A percentile compares a stretch with the other conserved stretches of the same genome.
Conservation (phyloP, 2,113 vertebrate species). For the Leptocoma aspasia region DNA sequence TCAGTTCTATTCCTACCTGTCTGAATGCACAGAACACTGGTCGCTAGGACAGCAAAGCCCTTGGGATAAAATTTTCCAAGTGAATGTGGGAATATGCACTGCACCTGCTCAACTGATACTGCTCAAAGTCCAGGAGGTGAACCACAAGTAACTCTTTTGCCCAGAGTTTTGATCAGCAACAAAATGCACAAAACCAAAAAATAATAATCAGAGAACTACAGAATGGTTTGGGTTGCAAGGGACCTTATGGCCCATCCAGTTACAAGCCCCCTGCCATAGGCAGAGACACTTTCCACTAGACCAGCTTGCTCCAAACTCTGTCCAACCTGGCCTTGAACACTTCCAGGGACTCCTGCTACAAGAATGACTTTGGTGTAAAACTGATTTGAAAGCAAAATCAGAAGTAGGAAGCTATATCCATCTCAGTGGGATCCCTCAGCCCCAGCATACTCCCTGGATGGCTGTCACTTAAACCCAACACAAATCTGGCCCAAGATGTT, state of each 20-base stretch:
- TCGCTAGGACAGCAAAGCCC: neutral
- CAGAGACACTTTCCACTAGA: neutral
- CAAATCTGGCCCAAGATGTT: neutral
- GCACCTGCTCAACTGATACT: neutral
- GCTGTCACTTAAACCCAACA: neutral
- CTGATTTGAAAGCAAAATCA: neutral
- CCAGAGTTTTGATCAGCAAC: neutral
- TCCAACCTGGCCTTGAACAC: neutral
- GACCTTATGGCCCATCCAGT: neutral
- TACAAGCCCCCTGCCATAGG: neutral
- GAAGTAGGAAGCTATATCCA: neutral
- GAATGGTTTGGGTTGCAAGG: neutral
- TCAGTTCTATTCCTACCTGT: neutral
- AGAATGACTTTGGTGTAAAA: neutral
- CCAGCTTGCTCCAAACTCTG: rapidly evolving
- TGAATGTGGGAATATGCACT: neutral
- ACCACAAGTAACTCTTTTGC: rapidly evolving
- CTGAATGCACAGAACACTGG: neutral
- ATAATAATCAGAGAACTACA: neutral
- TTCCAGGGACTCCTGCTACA: neutral
- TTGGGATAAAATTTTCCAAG: neutral
- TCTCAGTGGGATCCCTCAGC: neutral
- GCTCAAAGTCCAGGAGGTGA: neutral
- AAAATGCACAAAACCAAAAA: neutral
- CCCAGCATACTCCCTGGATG: neutral